phyloP scores from a whole-genome alignment of 2,888 invertebrate genomes.

The Seira musarum region DNA sequence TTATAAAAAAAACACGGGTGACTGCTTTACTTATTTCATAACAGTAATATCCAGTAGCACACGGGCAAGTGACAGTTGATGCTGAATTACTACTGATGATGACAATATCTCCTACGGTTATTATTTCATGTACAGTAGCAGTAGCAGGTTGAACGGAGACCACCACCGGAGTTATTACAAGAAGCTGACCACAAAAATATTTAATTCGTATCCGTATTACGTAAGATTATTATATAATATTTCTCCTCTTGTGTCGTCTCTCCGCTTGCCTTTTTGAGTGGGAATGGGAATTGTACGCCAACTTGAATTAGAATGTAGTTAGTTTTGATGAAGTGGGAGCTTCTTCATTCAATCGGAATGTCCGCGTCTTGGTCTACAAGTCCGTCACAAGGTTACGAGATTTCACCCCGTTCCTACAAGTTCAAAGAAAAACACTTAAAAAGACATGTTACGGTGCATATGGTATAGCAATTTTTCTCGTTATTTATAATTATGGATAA shows the following conservation, averaged over 20 bases:
- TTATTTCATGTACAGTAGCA: neutral
- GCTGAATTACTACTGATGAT: conserved; percentile 24
- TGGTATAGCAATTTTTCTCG: neutral
- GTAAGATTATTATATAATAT: neutral
- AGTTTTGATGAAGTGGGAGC: too few species aligned
- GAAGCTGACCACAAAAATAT: conserved; percentile 1
- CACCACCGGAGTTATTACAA: neutral
- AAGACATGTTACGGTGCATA: neutral
- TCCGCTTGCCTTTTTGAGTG: neutral
- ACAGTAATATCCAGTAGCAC: conserved; percentile 23
- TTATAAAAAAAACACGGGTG: neutral
- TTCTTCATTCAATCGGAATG: too few species aligned
- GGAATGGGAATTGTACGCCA: too few species aligned
- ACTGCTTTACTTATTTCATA: neutral
- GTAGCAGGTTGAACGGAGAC: neutral
- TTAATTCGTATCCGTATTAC: too few species aligned
- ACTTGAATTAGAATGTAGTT: too few species aligned
- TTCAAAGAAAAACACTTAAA: neutral
- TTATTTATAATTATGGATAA: neutral
- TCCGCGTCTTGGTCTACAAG: too few species aligned
- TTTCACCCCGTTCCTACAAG: neutral
- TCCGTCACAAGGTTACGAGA: too few species aligned
- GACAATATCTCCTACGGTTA: conserved; percentile 3
- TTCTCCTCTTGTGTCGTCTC: too few species aligned
- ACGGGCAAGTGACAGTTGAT: conserved; percentile 1